These are phyloP conservation scores for Hyla sarda DNA, from an alignment of 2,113 vertebrate genomes.

Conservation along the genomic window DNA sequence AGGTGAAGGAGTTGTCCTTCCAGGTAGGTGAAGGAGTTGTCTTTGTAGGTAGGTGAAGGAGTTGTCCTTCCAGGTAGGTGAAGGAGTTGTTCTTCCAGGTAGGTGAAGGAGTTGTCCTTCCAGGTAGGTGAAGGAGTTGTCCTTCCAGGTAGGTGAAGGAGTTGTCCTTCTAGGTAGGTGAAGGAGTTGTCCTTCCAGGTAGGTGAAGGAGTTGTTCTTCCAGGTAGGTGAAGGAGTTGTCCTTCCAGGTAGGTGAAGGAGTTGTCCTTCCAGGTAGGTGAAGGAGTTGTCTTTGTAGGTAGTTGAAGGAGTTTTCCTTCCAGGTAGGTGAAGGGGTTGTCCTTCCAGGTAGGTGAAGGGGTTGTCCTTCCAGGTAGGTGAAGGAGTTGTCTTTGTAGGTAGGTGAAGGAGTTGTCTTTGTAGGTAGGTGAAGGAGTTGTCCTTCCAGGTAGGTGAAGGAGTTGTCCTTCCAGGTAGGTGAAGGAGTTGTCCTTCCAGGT, in stretches of 20 bases:
- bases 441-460: slow-evolving; percentile 68
- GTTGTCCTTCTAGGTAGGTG: slow-evolving; percentile 64
- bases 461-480: slow-evolving; percentile 64
- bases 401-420: slow-evolving; percentile 70
- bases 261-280: slow-evolving; percentile 64
- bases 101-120: slow-evolving; percentile 70
- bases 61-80: slow-evolving; percentile 64
- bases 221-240: slow-evolving; percentile 70
- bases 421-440: slow-evolving; percentile 70
- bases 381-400: slow-evolving; percentile 69
- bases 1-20: slow-evolving; percentile 18
- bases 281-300: slow-evolving; percentile 71
- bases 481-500: slow-evolving; percentile 69
- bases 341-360: slow-evolving; percentile 68
- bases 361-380: slow-evolving; percentile 64
- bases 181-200: slow-evolving; percentile 69
- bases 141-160: slow-evolving; percentile 68
- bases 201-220: slow-evolving; percentile 70
- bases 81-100: slow-evolving; percentile 69
- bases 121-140: slow-evolving; percentile 70
- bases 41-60: slow-evolving; percentile 68
- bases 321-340: slow-evolving; percentile 70
- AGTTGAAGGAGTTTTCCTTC: no score
- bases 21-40: slow-evolving; percentile 70
- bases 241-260: slow-evolving; percentile 68